phyloP scores from a whole-genome alignment of 2,797 vertebrate genomes.

The Orientallactaga sibirica region DNA sequence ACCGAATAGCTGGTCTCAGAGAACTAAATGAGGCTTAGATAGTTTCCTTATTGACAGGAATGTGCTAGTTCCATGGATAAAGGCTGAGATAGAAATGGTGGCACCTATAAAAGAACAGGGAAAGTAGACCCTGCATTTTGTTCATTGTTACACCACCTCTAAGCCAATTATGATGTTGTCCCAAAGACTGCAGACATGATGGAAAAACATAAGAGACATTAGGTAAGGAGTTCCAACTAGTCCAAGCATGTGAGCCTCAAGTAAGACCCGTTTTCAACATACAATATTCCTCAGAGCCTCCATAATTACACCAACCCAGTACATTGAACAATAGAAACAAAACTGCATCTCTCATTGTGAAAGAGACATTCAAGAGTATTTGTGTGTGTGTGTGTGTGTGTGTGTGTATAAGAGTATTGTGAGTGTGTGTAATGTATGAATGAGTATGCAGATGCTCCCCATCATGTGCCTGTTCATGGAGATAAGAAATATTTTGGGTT shows the following conservation, averaged over 20 bases:
- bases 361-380: background rate
- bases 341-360: background rate
- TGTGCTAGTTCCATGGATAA: background rate
- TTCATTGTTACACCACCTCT: fast-evolving
- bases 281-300: background rate
- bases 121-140: background rate
- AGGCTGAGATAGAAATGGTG: background rate
- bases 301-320: background rate
- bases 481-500: background rate
- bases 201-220: background rate
- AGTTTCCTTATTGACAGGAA: background rate
- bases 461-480: no score
- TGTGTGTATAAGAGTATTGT: no score
- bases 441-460: no score
- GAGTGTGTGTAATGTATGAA: no score
- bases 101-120: background rate
- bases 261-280: background rate
- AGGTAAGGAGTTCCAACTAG: background rate
- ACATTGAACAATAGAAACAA: background rate
- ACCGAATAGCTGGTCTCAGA: background rate
- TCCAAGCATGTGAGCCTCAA: no score
- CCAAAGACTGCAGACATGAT: background rate
- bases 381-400: no score
- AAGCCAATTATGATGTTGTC: background rate
- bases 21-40: background rate